Base-by-base conservation (phyloP, 2,888 invertebrate species). In the Eupithecia vulgata region DNA sequence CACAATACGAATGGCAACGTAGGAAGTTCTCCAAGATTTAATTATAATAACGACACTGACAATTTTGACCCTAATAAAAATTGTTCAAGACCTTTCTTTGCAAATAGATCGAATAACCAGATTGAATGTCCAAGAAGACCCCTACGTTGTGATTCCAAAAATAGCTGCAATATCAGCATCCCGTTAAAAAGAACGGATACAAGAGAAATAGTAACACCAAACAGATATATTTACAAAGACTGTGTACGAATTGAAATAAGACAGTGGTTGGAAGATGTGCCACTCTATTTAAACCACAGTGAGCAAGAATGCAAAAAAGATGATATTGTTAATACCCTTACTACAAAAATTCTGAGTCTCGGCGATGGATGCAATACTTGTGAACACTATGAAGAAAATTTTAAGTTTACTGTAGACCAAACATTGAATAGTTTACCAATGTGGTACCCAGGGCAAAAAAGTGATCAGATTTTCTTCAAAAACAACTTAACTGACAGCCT, bases 201-300 rank as follows among this genome's bases (percentile, higher is more conserved):
- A 10, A 72, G 70, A 64, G 70, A 62, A 42, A 5, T 71, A 12
- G 17, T 73, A 1, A 64, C 73, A 13, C 75, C 81, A 6, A 79
- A 74, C n/a, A 78, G 37, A 59, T 80, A 76, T 21, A 76, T 78
- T 48, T 84, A 86, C 15, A 85, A 81, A 68, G 80, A 86, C 17
- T 71, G 78, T 59, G 72, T 90, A 30, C 78, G 82, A 66, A 76
- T 72, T 52, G 79, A 80, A 76, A 79, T 89, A 8, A 68, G 75
- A 10, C 78, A 83, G 48, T 90, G 89, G 87, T 74, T 87, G 0
- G 76, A 83, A 67, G 81, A 83, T 13, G 76, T 91, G 67, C 90
- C 87, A 0, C 75, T 84, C 34, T 83, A 83, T 34, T 67, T 71
- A 5, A 69, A 57, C 25, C 21, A 68, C 5, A 72, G 81, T n/a